These are phyloP conservation scores for Hoplodrina ambigua DNA, from an alignment of 2,888 invertebrate genomes.

Conservation along the genomic window DNA sequence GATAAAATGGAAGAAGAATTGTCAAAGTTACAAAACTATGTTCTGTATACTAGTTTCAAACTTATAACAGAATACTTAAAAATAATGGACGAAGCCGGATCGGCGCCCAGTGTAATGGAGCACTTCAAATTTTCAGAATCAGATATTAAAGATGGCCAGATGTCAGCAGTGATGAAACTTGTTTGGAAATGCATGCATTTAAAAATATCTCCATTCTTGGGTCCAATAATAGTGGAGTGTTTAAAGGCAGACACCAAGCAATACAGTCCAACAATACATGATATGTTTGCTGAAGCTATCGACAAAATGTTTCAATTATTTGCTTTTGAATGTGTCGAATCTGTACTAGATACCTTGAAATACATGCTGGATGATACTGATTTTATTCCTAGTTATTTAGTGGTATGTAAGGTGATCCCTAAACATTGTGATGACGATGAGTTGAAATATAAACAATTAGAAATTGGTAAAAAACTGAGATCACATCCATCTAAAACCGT, in stretches of 20 bases:
- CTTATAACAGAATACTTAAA: constrained; percentile 61
- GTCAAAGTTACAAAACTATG: constrained; percentile 44
- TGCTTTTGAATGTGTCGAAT: neutral
- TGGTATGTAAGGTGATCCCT: constrained; percentile 36
- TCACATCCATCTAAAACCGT: constrained; percentile 55
- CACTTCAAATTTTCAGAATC: neutral
- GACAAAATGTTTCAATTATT: constrained; percentile 31
- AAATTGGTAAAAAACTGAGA: constrained; percentile 45
- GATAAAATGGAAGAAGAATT: constrained; percentile 56
- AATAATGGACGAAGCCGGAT: constrained; percentile 54
- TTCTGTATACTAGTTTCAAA: constrained; percentile 65
- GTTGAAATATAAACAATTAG: constrained; percentile 17
- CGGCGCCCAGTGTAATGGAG: neutral
- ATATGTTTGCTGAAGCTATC: constrained; percentile 49
- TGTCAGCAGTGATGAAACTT: neutral
- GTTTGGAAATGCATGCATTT: constrained; percentile 48
- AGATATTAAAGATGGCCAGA: neutral
- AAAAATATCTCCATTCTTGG: constrained; percentile 53
- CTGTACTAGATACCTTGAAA: constrained; percentile 36
- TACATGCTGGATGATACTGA: constrained; percentile 43
- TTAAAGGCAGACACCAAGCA: constrained; percentile 58
- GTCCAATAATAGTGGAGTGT: constrained; percentile 45
- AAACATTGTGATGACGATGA: constrained; percentile 14
- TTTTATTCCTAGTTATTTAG: constrained; percentile 45
- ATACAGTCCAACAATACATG: constrained; percentile 51